phyloP scores from a whole-genome alignment of 2,113 vertebrate genomes.

The Pao palembangensis region DNA sequence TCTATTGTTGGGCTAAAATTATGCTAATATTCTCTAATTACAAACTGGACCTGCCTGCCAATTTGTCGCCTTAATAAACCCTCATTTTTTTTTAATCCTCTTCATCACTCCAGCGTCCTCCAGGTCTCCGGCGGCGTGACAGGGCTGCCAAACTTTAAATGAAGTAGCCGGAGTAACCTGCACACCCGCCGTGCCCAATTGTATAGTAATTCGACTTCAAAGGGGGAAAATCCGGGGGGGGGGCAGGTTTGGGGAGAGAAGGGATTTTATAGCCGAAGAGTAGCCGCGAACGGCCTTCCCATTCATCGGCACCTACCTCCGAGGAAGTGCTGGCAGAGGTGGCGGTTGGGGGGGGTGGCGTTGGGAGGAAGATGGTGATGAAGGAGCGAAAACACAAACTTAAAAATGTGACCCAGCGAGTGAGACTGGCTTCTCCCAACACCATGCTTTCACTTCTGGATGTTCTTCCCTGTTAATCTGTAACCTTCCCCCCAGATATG shows the following conservation, averaged over 20 bases:
- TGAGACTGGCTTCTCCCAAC: not conserved
- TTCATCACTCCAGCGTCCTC: slow-evolving; percentile 43
- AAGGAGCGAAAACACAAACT: slow-evolving; percentile 1
- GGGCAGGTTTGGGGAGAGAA: slow-evolving; percentile 22
- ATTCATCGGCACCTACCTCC: slow-evolving; percentile 44
- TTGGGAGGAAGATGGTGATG: not conserved
- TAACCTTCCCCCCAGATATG: not conserved
- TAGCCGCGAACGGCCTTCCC: slow-evolving; percentile 58
- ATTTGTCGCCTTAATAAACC: slow-evolving; percentile 68
- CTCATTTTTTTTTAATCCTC: slow-evolving; percentile 48
- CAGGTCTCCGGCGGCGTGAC: slow-evolving; percentile 42
- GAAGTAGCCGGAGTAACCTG: slow-evolving; percentile 72
- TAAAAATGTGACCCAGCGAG: slow-evolving; percentile 22
- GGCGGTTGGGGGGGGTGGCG: slow-evolving; percentile 5
- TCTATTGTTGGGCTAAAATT: slow-evolving; percentile 58
- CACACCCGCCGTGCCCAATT: slow-evolving; percentile 69
- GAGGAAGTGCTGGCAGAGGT: slow-evolving; percentile 30
- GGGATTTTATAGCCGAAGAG: slow-evolving; percentile 71
- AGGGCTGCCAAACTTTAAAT: slow-evolving; percentile 74
- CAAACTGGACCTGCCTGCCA: slow-evolving; percentile 58
- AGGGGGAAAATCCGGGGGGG: slow-evolving; percentile 37
- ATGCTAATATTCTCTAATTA: slow-evolving; percentile 71
- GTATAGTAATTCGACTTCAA: slow-evolving; percentile 78
- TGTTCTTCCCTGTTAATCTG: not conserved
- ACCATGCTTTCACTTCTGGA: too few relatives aligned